Evolutionary conservation across 2,797 vertebrate species (phyloP).

Genomic region (Sebastes steindachneri): DNA sequence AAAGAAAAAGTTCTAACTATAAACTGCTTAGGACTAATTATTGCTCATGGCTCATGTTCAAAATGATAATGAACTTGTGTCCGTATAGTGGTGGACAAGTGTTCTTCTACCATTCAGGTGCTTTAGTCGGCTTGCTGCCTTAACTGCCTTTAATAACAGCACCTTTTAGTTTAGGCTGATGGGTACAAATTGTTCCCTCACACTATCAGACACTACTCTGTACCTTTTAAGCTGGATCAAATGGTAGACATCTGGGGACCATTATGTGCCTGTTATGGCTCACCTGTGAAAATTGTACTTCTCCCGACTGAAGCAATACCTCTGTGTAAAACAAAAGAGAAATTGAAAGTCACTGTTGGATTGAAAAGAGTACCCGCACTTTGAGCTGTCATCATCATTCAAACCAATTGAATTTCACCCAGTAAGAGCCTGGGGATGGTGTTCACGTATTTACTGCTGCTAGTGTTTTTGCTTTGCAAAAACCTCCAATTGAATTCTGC

Average conservation of each 20-base stretch:
- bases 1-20: neutral
- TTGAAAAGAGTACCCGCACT: neutral
- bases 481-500: neutral
- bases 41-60: neutral
- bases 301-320: neutral
- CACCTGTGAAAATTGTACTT: neutral
- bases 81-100: neutral
- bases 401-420: neutral
- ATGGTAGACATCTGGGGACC: neutral
- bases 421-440: neutral
- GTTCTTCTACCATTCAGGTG: neutral
- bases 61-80: neutral
- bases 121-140: neutral
- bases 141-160: neutral
- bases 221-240: neutral
- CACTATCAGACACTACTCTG: neutral
- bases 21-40: neutral
- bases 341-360: neutral
- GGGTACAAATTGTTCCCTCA: neutral
- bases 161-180: neutral
- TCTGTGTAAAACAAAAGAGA: neutral
- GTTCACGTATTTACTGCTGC: neutral
- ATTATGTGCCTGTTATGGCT: neutral
- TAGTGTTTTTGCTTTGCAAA: neutral
- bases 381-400: neutral